phyloP scores from a whole-genome alignment of 1,140 invertebrate genomes.

The Calycopis cecrops region DNA sequence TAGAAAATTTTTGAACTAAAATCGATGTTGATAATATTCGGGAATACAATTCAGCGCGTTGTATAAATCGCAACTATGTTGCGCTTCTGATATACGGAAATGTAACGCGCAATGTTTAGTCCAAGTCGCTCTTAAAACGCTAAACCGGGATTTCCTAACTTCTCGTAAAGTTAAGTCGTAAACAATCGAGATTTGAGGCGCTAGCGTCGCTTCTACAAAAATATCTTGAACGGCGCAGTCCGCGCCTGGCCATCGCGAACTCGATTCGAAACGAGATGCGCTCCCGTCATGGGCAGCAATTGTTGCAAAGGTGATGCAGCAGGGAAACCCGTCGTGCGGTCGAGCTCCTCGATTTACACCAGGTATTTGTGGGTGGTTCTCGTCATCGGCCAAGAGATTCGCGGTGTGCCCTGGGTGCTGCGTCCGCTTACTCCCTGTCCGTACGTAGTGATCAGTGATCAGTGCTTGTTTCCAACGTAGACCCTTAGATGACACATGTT shows the following conservation, averaged over 20 bases:
- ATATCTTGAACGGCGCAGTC: constrained; percentile 51
- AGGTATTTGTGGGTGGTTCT: constrained; percentile 60
- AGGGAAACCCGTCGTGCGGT: constrained; percentile 49
- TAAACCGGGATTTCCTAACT: constrained; percentile 6
- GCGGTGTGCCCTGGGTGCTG: constrained; percentile 49
- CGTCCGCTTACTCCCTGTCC: constrained; percentile 36
- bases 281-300: constrained; percentile 65
- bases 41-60: background rate
- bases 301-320: constrained; percentile 67
- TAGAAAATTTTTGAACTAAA: too few relatives aligned
- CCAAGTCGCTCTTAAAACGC: too few relatives aligned
- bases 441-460: constrained; percentile 36
- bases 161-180: constrained; percentile 29
- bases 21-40: too few relatives aligned
- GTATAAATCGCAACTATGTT: too few relatives aligned
- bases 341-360: constrained; percentile 58
- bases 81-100: too few relatives aligned
- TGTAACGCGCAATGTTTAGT: too few relatives aligned
- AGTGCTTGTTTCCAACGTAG: constrained; percentile 28
- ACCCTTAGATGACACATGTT: constrained; percentile 15
- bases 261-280: constrained; percentile 56
- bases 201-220: constrained; percentile 50
- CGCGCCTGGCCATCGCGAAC: constrained; percentile 48
- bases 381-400: constrained; percentile 43
- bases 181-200: constrained; percentile 40